These are phyloP conservation scores for Spatula versicolor DNA, from an alignment of 2,797 vertebrate genomes.

Conservation along the genomic window DNA sequence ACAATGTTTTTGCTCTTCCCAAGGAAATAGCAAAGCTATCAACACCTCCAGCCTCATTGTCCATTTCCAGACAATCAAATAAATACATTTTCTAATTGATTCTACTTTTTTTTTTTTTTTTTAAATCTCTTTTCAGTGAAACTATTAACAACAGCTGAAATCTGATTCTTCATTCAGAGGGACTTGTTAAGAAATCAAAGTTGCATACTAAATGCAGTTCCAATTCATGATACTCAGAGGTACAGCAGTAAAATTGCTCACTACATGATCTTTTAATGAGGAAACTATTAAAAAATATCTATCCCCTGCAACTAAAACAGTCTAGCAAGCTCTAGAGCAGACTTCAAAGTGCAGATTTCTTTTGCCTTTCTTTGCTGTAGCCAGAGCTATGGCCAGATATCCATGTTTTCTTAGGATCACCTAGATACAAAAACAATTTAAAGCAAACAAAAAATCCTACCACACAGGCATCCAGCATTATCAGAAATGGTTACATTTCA, in stretches of 20 bases:
- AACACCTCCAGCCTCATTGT: not conserved
- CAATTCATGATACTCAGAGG: slow-evolving; percentile 53
- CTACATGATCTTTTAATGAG: slow-evolving; percentile 72
- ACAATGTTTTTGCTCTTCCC: not conserved
- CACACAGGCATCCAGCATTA: not conserved
- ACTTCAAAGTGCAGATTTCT: not conserved
- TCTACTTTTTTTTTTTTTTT: not conserved
- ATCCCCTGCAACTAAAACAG: slow-evolving; percentile 31
- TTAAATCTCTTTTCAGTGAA: slow-evolving; percentile 9
- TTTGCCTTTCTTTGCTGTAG: not conserved
- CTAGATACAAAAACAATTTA: not conserved
- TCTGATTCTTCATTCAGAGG: slow-evolving; percentile 39
- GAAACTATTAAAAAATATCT: slow-evolving; percentile 34
- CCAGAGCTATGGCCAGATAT: not conserved
- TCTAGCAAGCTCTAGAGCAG: not conserved
- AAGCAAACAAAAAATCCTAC: not conserved
- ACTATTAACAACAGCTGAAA: not conserved
- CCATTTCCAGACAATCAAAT: not conserved
- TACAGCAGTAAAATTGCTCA: slow-evolving; percentile 40
- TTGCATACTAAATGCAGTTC: slow-evolving; percentile 43
- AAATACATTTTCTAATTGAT: not conserved
- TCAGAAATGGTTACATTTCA: not conserved
- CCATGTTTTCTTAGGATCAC: not conserved
- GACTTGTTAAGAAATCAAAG: slow-evolving; percentile 56
- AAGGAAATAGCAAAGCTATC: not conserved